Conservation (phyloP, 2,113 vertebrate genomes). For the Ptilonorhynchus violaceus region DNA sequence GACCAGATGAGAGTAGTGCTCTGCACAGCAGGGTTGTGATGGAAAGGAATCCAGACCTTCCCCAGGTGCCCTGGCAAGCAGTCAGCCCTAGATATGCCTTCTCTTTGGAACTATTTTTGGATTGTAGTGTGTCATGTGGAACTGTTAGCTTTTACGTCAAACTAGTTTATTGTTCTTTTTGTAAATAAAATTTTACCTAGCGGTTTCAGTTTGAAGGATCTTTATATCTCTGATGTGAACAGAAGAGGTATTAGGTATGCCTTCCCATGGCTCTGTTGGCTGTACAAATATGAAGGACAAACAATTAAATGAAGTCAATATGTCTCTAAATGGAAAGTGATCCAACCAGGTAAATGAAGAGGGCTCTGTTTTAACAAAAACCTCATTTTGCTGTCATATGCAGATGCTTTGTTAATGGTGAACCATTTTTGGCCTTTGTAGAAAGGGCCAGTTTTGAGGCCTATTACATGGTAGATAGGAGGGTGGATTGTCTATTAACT, state of each 20-base stretch:
- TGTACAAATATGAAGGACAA: background rate
- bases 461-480: background rate
- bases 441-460: background rate
- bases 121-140: background rate
- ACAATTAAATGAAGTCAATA: background rate
- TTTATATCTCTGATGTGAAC: background rate
- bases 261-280: background rate
- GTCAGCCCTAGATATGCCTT: fast-evolving
- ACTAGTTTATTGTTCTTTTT: background rate
- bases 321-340: background rate
- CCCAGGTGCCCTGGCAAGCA: background rate
- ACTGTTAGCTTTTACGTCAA: background rate
- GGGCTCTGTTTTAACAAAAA: background rate
- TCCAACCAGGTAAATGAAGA: background rate
- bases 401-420: background rate
- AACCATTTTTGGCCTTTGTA: background rate
- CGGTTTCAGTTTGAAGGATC: background rate
- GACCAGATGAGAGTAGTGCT: background rate
- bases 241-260: background rate
- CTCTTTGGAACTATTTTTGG: background rate
- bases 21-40: background rate
- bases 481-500: background rate
- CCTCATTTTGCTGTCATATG: background rate
- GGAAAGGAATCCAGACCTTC: background rate
- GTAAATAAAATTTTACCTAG: background rate